phyloP scores from a whole-genome alignment of 2,888 invertebrate species.

The Nomada lathburiana region DNA sequence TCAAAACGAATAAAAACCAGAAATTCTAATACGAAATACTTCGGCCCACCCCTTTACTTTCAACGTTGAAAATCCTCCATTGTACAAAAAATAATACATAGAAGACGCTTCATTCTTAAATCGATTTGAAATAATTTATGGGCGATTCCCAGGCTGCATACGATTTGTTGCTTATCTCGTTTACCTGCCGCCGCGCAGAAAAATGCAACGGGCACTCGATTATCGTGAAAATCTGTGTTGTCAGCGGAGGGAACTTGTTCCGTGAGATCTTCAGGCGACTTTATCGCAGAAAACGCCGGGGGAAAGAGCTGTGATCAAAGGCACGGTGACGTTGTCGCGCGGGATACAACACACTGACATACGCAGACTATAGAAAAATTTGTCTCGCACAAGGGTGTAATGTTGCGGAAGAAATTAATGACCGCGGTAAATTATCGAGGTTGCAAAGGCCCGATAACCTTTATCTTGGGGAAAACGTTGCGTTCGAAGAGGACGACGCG shows the following conservation, averaged over 20 bases:
- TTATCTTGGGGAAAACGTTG: constrained; percentile 50
- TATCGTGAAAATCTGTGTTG: constrained; percentile 22
- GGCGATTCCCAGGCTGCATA: not conserved
- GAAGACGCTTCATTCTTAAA: not conserved
- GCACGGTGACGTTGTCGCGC: constrained; percentile 38
- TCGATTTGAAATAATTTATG: constrained; percentile 2
- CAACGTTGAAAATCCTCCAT: not conserved
- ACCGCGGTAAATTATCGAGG: constrained; percentile 55
- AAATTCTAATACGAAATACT: no score
- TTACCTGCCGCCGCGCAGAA: not conserved
- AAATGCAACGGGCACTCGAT: constrained; percentile 5
- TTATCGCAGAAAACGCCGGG: constrained; percentile 34
- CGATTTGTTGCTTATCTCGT: constrained; percentile 1
- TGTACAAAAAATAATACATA: not conserved
- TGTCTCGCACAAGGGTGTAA: constrained; percentile 51
- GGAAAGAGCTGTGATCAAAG: constrained; percentile 37
- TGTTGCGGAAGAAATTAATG: constrained; percentile 64
- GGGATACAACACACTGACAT: constrained; percentile 11
- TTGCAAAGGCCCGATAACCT: constrained; percentile 59
- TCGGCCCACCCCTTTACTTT: not conserved
- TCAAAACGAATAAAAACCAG: no score
- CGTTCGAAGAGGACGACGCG: constrained; percentile 42
- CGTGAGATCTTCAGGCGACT: constrained; percentile 20
- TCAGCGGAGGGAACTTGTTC: constrained; percentile 9
- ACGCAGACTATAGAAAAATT: constrained; percentile 46